phyloP scores from a whole-genome alignment of 2,888 invertebrate species.

The Aphodius sticticus region DNA sequence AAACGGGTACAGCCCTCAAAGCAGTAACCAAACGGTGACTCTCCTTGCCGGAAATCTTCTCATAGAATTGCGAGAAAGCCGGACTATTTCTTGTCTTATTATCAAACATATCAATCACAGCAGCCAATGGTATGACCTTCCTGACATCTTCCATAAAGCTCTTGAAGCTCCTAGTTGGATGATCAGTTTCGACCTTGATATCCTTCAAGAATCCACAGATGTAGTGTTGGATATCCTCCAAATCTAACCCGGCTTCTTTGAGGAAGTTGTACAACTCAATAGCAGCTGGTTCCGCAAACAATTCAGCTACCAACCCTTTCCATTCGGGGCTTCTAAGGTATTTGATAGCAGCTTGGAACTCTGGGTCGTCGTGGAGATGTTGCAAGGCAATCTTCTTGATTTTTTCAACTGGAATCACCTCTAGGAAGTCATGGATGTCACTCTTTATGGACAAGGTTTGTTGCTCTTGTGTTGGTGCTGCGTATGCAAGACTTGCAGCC shows the following conservation, averaged over 20 bases:
- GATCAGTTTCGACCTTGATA: conserved; percentile 27
- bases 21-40: conserved; percentile 43
- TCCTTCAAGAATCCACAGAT: conserved; percentile 32
- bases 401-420: conserved; percentile 43
- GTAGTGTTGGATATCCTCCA: conserved; percentile 24
- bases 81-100: conserved; percentile 44
- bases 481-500: conserved; percentile 12
- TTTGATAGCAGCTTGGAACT: conserved; percentile 40
- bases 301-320: conserved; percentile 35
- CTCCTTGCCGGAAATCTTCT: conserved; percentile 41
- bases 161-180: conserved; percentile 32
- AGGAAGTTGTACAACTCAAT: conserved; percentile 41
- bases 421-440: conserved; percentile 34
- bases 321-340: conserved; percentile 46
- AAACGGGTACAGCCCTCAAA: conserved; percentile 43
- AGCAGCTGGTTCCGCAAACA: conserved; percentile 34
- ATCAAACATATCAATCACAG: conserved; percentile 40
- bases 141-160: conserved; percentile 43
- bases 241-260: conserved; percentile 38
- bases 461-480: conserved; percentile 18
- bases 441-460: conserved; percentile 6
- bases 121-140: conserved; percentile 42
- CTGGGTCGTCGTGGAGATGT: conserved; percentile 43
- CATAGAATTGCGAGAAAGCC: conserved; percentile 44
- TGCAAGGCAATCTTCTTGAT: conserved; percentile 42